Evolutionary conservation across 64 coral and sea anemone genomes (phyloP).

Genomic region (Montipora capricornis): DNA sequence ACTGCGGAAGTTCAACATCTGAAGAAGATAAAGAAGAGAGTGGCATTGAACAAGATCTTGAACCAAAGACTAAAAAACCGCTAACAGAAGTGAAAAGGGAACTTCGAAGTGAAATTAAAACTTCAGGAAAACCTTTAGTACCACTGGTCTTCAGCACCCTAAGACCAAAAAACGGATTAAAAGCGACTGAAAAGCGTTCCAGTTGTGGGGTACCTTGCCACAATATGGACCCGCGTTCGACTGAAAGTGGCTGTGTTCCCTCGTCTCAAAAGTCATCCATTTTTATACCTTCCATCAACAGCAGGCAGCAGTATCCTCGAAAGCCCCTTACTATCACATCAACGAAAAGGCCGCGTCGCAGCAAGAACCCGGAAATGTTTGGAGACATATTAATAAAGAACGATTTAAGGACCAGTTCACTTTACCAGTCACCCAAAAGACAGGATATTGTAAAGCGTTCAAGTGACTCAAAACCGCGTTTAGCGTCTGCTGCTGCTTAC

Average conservation of each 20-base stretch:
- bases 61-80: not conserved
- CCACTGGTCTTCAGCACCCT: not conserved
- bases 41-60: slow-evolving; percentile 40
- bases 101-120: not conserved
- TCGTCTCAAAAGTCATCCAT: not conserved
- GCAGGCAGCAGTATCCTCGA: not conserved
- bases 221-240: not conserved
- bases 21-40: slow-evolving; percentile 18
- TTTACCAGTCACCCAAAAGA: not conserved
- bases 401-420: not conserved
- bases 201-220: not conserved
- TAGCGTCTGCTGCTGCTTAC: not conserved
- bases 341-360: not conserved
- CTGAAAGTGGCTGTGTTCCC: not conserved
- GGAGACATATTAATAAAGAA: slow-evolving; percentile 20
- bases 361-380: slow-evolving; percentile 25
- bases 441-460: slow-evolving; percentile 23
- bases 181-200: not conserved
- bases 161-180: slow-evolving; percentile 7
- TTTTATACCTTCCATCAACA: not conserved
- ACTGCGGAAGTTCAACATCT: slow-evolving; percentile 28
- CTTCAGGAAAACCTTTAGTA: not conserved
- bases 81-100: slow-evolving; percentile 6
- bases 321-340: not conserved
- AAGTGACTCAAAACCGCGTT: not conserved